A percentile compares a stretch with the other conserved stretches of the same genome.
Evolutionary conservation across 2,888 invertebrate species (phyloP).

Genomic region (Prenolepis imparis): DNA sequence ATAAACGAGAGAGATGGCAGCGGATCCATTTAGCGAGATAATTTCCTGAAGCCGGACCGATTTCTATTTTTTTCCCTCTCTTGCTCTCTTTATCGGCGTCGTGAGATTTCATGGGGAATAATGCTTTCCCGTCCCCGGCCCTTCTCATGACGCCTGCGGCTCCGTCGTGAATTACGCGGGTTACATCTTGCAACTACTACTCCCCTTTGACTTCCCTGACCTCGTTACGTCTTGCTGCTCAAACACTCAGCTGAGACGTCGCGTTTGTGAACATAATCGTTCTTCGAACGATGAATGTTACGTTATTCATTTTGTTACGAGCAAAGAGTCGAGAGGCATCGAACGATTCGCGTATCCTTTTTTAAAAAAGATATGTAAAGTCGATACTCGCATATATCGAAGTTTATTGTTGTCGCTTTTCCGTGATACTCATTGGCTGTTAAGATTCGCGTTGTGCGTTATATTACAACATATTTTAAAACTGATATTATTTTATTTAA

Average conservation of each 20-base stretch:
- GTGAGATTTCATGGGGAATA: conserved; percentile 18
- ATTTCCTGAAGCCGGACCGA: conserved; percentile 30
- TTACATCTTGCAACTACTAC: conserved; percentile 45
- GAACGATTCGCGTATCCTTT: not conserved
- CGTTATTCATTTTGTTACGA: conserved; percentile 4
- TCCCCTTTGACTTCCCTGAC: conserved; percentile 78
- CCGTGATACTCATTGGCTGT: too few relatives aligned
- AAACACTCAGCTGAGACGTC: conserved; percentile 53
- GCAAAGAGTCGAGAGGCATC: not conserved
- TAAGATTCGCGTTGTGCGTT: too few relatives aligned
- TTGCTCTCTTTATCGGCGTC: not conserved
- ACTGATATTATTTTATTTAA: too few relatives aligned
- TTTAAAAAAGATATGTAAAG: too few relatives aligned
- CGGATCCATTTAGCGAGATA: conserved; percentile 37
- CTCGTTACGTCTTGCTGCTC: conserved; percentile 74
- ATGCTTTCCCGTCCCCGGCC: conserved; percentile 19
- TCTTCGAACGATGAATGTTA: conserved; percentile 24
- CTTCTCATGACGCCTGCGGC: conserved; percentile 27
- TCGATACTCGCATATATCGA: too few relatives aligned
- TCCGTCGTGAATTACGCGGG: conserved; percentile 40
- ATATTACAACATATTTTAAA: too few relatives aligned
- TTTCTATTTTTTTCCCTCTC: not conserved
- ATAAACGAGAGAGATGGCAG: not conserved
- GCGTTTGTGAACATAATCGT: conserved; percentile 32
- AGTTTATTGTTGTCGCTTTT: too few relatives aligned